A percentile compares a stretch with the other conserved stretches of the same genome.
Conservation (phyloP, 1,140 invertebrate species). For the Drosophila pachea region DNA sequence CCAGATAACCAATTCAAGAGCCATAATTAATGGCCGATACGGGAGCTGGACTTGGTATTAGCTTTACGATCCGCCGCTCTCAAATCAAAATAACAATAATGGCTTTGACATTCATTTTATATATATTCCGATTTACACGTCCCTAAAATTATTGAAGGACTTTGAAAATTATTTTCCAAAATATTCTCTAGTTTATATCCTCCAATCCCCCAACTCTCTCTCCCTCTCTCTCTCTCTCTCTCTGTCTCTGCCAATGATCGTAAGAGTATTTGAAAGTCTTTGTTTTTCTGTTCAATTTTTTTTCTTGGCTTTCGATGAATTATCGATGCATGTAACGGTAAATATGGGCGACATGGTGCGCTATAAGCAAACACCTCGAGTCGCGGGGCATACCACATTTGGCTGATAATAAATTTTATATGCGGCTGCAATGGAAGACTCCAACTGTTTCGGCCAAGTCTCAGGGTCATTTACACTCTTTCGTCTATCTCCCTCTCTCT, state of each 20-base stretch:
- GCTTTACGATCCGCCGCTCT: background rate
- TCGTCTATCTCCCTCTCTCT: background rate
- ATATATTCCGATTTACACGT: too few relatives aligned
- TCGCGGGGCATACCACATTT: slow-evolving; percentile 54
- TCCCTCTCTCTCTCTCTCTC: too few relatives aligned
- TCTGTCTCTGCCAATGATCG: too few relatives aligned
- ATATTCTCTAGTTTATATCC: too few relatives aligned
- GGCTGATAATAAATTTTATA: slow-evolving; percentile 71
- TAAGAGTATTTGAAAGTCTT: too few relatives aligned
- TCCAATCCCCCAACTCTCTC: too few relatives aligned
- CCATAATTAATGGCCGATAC: slow-evolving; percentile 56
- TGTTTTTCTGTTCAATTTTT: background rate
- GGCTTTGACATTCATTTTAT: too few relatives aligned
- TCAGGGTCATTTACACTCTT: slow-evolving; percentile 2
- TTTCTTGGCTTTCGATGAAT: slow-evolving; percentile 36
- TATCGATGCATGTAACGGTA: slow-evolving; percentile 51
- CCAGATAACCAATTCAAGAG: slow-evolving; percentile 39
- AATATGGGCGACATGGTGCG: slow-evolving; percentile 25
- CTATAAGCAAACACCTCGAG: slow-evolving; percentile 40
- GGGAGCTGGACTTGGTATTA: background rate
- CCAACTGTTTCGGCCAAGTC: slow-evolving; percentile 3
- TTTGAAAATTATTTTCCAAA: too few relatives aligned
- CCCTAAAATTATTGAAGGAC: too few relatives aligned
- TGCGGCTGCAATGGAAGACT: slow-evolving; percentile 18
- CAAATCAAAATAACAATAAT: too few relatives aligned